Base-by-base conservation (phyloP, 2,113 vertebrate genomes). In the Erythrocercus mccallii region DNA sequence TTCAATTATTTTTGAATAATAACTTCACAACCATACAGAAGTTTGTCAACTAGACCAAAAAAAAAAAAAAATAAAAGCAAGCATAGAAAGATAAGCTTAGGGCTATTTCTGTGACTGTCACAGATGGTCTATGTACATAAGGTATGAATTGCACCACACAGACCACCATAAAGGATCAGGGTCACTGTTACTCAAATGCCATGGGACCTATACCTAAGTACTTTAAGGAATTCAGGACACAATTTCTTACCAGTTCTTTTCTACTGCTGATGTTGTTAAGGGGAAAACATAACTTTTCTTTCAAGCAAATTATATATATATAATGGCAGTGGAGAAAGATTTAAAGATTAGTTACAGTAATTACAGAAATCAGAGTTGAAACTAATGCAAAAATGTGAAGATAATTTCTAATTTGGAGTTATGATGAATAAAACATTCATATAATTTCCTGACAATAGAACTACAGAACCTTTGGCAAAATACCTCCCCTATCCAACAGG, bases 1-100 rank as follows among this genome's bases (percentile, higher is more conserved):
- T 92, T 92, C 31, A 42, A 13, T 50, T 62, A 48, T 62, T 85
- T 81, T n/a, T n/a, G n/a, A n/a, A n/a, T n/a, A n/a, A n/a, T n/a
- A n/a, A n/a, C n/a, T n/a, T 58, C 64, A 79, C 31, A 35, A 70
- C 12, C 7, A 24, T 5, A 12, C 5, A 53, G 60, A 80, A 70
- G 4, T 60, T 5, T 33, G 35, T 30, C 47, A 45, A 37, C 15
- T 27, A 38, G 57, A 24, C 1, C 8, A 51, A 65, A 89, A 35
- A 51, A 6, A 9, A 64, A 56, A 56, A 48, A 40, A 10, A 61
- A 30, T 48, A 9, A 57, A 73, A 12, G 3, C 20, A 80, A 90
- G 28, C 53, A 57, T 4, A 81, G 7, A 66, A 71, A 45, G 18
- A 62, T n/a, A 62, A 71, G 8, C 11, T 53, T 17, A 37, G 42